Evolutionary conservation across 64 coral and sea anemone species (phyloP), one percentile per base, ranked within the genome.

Genomic region (Stylophora pistillata): DNA sequence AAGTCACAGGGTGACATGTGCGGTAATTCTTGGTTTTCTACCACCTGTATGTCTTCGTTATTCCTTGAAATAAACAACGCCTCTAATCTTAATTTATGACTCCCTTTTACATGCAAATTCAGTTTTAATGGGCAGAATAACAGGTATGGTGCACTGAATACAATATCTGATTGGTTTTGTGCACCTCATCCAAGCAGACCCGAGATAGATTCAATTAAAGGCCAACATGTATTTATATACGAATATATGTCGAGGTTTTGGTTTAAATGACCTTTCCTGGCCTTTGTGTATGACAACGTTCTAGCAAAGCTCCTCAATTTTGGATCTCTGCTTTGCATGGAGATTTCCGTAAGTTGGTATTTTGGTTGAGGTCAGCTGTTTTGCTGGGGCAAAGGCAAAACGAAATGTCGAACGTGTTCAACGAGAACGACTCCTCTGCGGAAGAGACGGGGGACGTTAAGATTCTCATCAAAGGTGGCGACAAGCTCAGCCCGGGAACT

Each of bases 21-120:
- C 20, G 62, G 61, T 68, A n/a, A 15, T 84, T 70, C 80, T 28
- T 27, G 26, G 28, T 5, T 79, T 15, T 15, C 30, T 31, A 79
- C 77, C 80, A 84, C 80, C 80, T 84, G 80, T 54, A 33, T 1
- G 14, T 62, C 80, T 69, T 47, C 53, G 52, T 69, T 68, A 33
- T 33, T 53, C 80, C 21, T 53, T 79, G 53, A 59, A 55, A 79
- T 76, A 34, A 84, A 53, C 58, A 71, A 47, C 21, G 34, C 80
- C 3, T 15, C 20, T 70, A 20, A 69, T 64, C 31, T 62, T n/a
- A 84, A 84, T 63, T 31, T 69, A 55, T 86, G 58, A 78, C 90
- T 37, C 78, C 74, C 73, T 86, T 92, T 92, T 81, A 74, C 72
- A 86, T 92, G 74, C 80, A 92, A 85, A 92, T 92, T 62, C 15